Evolutionary conservation across 2,113 vertebrate species (phyloP), one percentile per base, ranked within the genome.

Genomic region (Chlorodrepanis virens): DNA sequence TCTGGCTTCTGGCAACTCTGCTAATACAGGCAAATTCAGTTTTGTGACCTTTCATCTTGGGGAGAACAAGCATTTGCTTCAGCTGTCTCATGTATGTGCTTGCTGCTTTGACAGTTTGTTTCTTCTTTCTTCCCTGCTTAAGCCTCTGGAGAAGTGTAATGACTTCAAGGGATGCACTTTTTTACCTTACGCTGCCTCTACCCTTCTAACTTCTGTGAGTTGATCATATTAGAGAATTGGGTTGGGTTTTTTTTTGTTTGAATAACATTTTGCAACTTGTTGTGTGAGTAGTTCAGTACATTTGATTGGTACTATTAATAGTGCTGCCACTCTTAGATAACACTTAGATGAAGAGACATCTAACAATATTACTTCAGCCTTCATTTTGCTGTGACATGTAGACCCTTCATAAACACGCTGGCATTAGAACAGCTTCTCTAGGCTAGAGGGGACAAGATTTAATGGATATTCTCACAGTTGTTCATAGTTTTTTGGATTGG

Each of bases 71-170:
- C 6, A 85, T 74, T 85, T 90, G 29, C 68, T 95, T 91, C 71
- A 86, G 63, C 70, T 88, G 47, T 39, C 24, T 88, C 8, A 6
- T 65, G 20, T 93, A 59, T 22, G 29, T 92, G 52, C 83, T 85
- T 89, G 45, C 85, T 90, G 78, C 91, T 96, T 86, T 94, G 59
- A 91, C 77, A 63, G 31, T 40, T 70, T 60, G 17, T 94, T 88
- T 96, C 92, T 93, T 88, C 83, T 91, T 90, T 94, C 71, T 86
- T 90, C 25, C 94, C 79, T 92, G 88, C 93, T 74, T 93, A 96
- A 95, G 88, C 88, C 44, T 96, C 83, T 92, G 85, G 69, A 94
- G 82, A 89, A 80, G 56, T 84, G 23, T 59, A 89, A 84, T 93
- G 88, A 71, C 80, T 90, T 76, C 85, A 86, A 90, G 77, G 60